Evolutionary conservation across 2,888 invertebrate genomes (phyloP).

Genomic region (Calameuta filiformis): DNA sequence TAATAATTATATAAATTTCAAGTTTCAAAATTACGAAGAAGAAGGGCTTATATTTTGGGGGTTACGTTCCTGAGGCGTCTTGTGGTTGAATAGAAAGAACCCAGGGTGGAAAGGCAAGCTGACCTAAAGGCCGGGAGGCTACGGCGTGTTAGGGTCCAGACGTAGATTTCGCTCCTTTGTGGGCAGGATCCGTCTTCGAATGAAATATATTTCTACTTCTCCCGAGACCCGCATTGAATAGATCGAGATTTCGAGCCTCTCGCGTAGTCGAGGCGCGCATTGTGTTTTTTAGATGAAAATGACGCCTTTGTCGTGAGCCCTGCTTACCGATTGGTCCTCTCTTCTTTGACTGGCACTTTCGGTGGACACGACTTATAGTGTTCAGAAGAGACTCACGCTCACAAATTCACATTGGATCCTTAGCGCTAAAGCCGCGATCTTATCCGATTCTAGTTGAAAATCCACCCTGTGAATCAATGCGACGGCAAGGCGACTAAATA

Average conservation of each 20-base stretch:
- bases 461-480: background rate
- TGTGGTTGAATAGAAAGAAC: constrained; percentile 25
- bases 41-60: background rate
- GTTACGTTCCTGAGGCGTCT: constrained; percentile 28
- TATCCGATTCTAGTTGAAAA: background rate
- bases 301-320: background rate
- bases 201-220: constrained; percentile 46
- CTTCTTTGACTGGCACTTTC: constrained; percentile 15
- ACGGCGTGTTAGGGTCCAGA: constrained; percentile 53
- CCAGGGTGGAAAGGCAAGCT: constrained; percentile 19
- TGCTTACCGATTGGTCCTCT: background rate
- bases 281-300: constrained; percentile 20
- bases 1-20: constrained; percentile 5
- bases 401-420: background rate
- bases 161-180: constrained; percentile 55
- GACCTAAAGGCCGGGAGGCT: constrained; percentile 25
- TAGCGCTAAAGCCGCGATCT: background rate
- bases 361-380: background rate
- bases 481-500: background rate
- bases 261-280: constrained; percentile 32
- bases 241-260: constrained; percentile 31
- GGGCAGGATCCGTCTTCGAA: constrained; percentile 32
- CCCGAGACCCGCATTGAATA: constrained; percentile 30
- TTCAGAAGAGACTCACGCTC: background rate
- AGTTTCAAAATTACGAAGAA: background rate